phyloP scores from a whole-genome alignment of 2,797 vertebrate species.

The Poecilia wingei region DNA sequence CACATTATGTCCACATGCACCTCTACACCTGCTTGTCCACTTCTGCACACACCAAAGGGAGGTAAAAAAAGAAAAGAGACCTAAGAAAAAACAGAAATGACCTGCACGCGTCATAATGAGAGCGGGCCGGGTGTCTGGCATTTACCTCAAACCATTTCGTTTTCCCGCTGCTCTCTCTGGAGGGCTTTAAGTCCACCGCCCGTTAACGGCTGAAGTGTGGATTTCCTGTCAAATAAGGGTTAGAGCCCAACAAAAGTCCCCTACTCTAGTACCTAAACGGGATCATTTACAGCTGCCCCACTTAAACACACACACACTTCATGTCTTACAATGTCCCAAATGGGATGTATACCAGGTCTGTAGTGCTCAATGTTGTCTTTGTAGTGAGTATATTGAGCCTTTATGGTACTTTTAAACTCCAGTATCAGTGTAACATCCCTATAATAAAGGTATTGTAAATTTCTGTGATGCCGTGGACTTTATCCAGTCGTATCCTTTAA shows the following conservation, averaged over 20 bases:
- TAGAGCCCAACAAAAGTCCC: slow-evolving; percentile 77
- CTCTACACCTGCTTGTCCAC: slow-evolving; percentile 73
- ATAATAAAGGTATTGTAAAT: slow-evolving; percentile 44
- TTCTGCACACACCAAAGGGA: slow-evolving; percentile 47
- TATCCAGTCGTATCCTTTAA: slow-evolving; percentile 1
- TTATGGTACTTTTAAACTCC: slow-evolving; percentile 46
- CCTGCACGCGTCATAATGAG: slow-evolving; percentile 80
- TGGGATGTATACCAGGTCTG: slow-evolving; percentile 46
- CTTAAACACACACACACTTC: slow-evolving; percentile 51
- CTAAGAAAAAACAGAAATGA: slow-evolving; percentile 70
- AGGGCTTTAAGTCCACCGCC: slow-evolving; percentile 75
- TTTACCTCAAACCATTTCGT: slow-evolving; percentile 67
- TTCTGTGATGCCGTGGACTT: slow-evolving; percentile 12
- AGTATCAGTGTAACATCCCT: slow-evolving; percentile 42
- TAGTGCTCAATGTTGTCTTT: slow-evolving; percentile 47
- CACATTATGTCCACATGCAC: slow-evolving; percentile 6
- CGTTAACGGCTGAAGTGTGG: slow-evolving; percentile 83
- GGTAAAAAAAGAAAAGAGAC: slow-evolving; percentile 33
- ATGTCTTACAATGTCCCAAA: slow-evolving; percentile 43
- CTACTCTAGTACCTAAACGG: slow-evolving; percentile 70
- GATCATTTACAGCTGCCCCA: slow-evolving; percentile 81
- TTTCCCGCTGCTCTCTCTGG: slow-evolving; percentile 70
- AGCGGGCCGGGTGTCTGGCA: slow-evolving; percentile 67
- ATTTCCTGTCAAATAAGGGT: slow-evolving; percentile 83
- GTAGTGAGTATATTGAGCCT: slow-evolving; percentile 47